Conservation (phyloP, 2,888 invertebrate genomes). For the Drosophila neonasuta region DNA sequence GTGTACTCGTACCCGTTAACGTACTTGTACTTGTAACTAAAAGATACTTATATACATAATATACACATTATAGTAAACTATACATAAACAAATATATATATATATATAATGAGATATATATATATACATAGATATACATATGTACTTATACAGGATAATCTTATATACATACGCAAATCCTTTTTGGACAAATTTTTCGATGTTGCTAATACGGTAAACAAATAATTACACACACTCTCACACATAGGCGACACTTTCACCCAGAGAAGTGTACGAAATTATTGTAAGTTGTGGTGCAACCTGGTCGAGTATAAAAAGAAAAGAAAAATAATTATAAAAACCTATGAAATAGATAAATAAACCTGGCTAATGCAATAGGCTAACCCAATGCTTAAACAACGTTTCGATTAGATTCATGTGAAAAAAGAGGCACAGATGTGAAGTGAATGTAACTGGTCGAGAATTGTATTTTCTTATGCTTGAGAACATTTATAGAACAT, state of each 20-base stretch:
- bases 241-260: slow-evolving; percentile 6
- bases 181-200: slow-evolving; percentile 76
- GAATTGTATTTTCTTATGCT: slow-evolving; percentile 40
- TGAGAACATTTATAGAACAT: slow-evolving; percentile 22
- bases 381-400: slow-evolving; percentile 39
- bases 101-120: slow-evolving; percentile 41
- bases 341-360: slow-evolving; percentile 14
- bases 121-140: slow-evolving; percentile 50
- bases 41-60: slow-evolving; percentile 66
- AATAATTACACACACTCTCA: slow-evolving; percentile 27
- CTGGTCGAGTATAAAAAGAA: slow-evolving; percentile 71
- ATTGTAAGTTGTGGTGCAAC: slow-evolving; percentile 75
- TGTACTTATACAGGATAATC: slow-evolving; percentile 65
- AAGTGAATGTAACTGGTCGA: slow-evolving; percentile 6
- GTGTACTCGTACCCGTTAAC: slow-evolving; percentile 17
- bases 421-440: not conserved
- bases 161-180: slow-evolving; percentile 72
- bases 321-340: slow-evolving; percentile 15
- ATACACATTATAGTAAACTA: slow-evolving; percentile 54
- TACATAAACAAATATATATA: slow-evolving; percentile 46
- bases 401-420: slow-evolving; percentile 12
- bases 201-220: slow-evolving; percentile 64
- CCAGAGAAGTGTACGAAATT: slow-evolving; percentile 25
- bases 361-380: slow-evolving; percentile 51
- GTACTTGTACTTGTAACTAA: slow-evolving; percentile 57